Evolutionary conservation across 1,140 invertebrate species (phyloP), one percentile per base, ranked within the genome.

Genomic region (Apis mellifera): DNA sequence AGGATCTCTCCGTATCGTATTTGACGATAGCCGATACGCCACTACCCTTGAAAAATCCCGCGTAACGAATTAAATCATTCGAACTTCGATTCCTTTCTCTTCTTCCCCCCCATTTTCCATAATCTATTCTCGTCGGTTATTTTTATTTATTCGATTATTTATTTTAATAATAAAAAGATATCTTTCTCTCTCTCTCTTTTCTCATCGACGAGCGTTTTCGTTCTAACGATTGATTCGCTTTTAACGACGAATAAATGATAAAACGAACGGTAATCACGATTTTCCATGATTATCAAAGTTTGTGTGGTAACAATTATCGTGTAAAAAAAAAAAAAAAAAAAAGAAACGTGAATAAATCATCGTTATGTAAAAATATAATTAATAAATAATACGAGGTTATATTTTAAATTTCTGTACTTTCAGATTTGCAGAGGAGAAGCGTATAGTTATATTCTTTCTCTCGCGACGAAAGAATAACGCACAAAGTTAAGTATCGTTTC

Each of bases 1-100:
- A 19, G 48, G n/a, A 26, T 76, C 52, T n/a, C 75, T 13, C 26
- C 19, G n/a, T 2, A 48, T 13, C 68, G 8, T 15, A 23, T 76
- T 76, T 9, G 19, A 15, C 5, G 7, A 26, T 23, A 76, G 42
- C 32, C 5, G 1, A 42, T 1, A 42, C 23, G n/a, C 32, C 52
- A 4, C n/a, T 26, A 4, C 15, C 32, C 26, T 9, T 52, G 73
- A 50, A 75, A 75, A 75, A 62, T 75, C 9, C 23, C 21, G 1
- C 12, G 55, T n/a, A 73, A 59, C 32, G 52, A 26, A 21, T 59
- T 59, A 73, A 73, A 73, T 73, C 55, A 59, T 21, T 59, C 19
- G 54, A 59, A 26, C 3, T 42, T n/a, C n/a, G n/a, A 42, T 42
- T 5, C 32, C 32, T 42, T 42, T 42, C 5, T 42, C 5, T 42